Percentiles rank a stretch among this genome's conserved stretches.
These are phyloP conservation scores for Macrostomum cliftonense DNA, from an alignment of 2,888 invertebrate genomes.

Conservation along the genomic window DNA sequence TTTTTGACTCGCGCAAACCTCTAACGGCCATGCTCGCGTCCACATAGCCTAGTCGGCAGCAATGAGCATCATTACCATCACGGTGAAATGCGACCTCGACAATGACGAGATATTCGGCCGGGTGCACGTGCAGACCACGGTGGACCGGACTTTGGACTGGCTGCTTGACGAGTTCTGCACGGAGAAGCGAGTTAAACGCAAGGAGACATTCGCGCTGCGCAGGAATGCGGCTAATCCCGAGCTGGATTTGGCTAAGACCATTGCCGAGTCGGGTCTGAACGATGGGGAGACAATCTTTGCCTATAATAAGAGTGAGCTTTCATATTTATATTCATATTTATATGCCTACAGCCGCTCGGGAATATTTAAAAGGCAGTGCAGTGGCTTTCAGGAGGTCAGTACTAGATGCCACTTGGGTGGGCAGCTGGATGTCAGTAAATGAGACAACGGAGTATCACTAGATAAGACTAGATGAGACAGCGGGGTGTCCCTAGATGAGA, in stretches of 20 bases:
- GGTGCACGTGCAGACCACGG: constrained; percentile 1
- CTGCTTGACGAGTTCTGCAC: constrained; percentile 2
- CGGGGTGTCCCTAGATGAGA: too few species aligned
- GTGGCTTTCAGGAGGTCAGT: too few species aligned
- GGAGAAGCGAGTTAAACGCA: background rate
- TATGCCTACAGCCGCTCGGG: too few species aligned
- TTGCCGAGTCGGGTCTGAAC: background rate
- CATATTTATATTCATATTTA: too few species aligned
- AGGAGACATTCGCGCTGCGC: constrained; percentile 2
- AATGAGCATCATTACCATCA: background rate
- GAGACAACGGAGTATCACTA: too few species aligned
- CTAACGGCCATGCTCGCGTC: too few species aligned
- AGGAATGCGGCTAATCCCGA: background rate
- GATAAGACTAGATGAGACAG: too few species aligned
- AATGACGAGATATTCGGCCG: constrained; percentile 3
- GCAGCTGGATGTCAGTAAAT: too few species aligned
- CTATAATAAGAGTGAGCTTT: constrained; percentile 6
- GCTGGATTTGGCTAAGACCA: background rate
- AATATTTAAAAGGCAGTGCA: too few species aligned
- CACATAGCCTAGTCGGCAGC: too few species aligned
- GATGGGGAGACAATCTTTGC: background rate
- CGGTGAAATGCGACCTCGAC: constrained; percentile 5
- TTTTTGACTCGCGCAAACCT: too few species aligned
- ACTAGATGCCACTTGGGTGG: too few species aligned
- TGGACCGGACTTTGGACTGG: constrained; percentile 1